Base-by-base conservation (phyloP, 1,140 invertebrate genomes). In the Brachionus calyciflorus region DNA sequence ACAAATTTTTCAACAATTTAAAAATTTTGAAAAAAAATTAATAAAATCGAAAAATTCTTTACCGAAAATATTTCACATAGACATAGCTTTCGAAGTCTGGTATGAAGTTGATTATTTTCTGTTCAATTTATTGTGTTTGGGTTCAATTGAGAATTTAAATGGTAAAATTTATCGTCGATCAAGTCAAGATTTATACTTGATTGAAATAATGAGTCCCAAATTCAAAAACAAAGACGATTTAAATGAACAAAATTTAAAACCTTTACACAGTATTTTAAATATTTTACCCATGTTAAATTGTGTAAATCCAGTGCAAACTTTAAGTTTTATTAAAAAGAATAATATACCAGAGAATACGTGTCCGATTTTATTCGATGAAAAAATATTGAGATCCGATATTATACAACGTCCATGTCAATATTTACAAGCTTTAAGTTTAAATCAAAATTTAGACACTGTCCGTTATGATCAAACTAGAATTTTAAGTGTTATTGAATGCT, bases 361-460 rank as follows among this genome's bases (percentile, higher is more conserved):
- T 65, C 37, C 40, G 10, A 26, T 65, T 44, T 21, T 81, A 12
- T 82, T 83, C 80, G 82, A 83, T 77, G 77, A 80, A 9, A 60
- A 79, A 48, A 79, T 81, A 76, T 82, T 82, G 48, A 26, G 51
- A 53, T 81, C 81, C 77, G 78, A 78, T 26, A 75, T 79, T 3
- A 82, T 81, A 68, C 82, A 83, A 77, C 55, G 81, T 41, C 81
- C 82, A 10, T 82, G 75, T 57, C 81, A 82, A 63, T 83, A 83
- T 65, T 77, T 83, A 10, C 49, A 28, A 21, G 26, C 60, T 33
- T 19, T 55, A 41, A 41, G 55, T 44, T 26, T 68, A 1, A 21
- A 21, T 28, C 12, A 70, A 48, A 33, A 55, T 40, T 46, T 78
- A 1, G 24, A 63, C 40, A 48, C 21, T 6, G n/a, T 69, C 4